Base-by-base conservation (phyloP, 2,888 invertebrate species). In the Andrena fulva region DNA sequence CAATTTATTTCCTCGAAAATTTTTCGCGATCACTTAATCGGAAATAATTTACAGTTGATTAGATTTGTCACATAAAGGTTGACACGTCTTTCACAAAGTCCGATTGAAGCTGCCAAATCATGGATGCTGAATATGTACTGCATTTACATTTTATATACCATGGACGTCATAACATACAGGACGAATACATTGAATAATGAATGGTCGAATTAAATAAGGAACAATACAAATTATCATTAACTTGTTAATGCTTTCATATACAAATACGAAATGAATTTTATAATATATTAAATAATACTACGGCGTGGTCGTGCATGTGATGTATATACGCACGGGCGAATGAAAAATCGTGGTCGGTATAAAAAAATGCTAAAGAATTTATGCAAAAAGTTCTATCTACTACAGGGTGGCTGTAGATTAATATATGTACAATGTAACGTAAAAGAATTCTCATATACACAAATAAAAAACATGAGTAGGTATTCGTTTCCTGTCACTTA, bases 121-220 rank as follows among this genome's bases (percentile, higher is more conserved):
- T 31, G 50, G 31, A 64, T 54, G 60, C 33, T 64, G 35, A 42
- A 60, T 67, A 67, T 67, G 70, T 66, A 66, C 54, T 78, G n/a
- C 72, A 85, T 87, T 84, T 84, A 86, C 77, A 82, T 69, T 62
- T 83, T 85, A 79, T 67, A 63, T 89, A 78, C 75, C 54, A 79
- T 82, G 73, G 79, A 88, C 82, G 80, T 83, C 73, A 85, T 78
- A 78, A 77, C 64, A 50, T 74, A 73, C 82, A 81, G 76, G 67
- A 69, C 48, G 76, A 79, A 86, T 84, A 80, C 52, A 69, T 70
- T 84, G 42, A 64, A 75, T 69, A 76, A 76, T 69, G 71, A 16
- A 77, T 78, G 31, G 35, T 70, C 29, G 24, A 80, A 76, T 63
- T 67, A 63, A 76, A 71, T 68, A 68, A 75, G 35, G 56, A 73